Evolutionary conservation across 2,113 vertebrate genomes (phyloP), one percentile per base, ranked within the genome.

Genomic region (Corynorhinus townsendii): DNA sequence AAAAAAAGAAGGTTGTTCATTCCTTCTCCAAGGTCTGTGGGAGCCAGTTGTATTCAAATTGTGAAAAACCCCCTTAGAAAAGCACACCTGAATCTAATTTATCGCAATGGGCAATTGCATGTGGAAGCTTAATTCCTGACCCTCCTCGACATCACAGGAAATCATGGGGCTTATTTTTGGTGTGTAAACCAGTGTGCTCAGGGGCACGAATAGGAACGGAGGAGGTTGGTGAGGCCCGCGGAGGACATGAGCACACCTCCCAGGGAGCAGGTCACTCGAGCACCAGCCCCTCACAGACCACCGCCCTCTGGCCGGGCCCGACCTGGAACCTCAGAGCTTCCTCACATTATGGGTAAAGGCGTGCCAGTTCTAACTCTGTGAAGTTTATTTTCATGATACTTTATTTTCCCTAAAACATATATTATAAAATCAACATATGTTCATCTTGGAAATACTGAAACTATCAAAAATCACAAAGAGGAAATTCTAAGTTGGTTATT

Each of bases 11-110:
- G 10, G 71, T 54, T 85, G 84, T 91, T 95, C 59, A 73, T 35
- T 86, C 40, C 33, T 93, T 95, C 54, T 86, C 68, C 76, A 86
- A 94, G 72, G 45, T 83, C 81, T 76, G 40, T 76, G 86, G 92
- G 95, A 94, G 92, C n/a, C 83, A 85, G 95, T n/a, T 87, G 62
- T 59, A 92, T 85, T 96, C 95, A 94, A 93, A 94, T 80, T 97
- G 85, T 79, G 92, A 96, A 95, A 96, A 97, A 90, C 68, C 66
- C 94, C 93, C 96, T 96, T 83, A 95, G 94, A 88, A 97, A 96
- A 79, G 95, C 94, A 90, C 72, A 92, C 62, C 82, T 96, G 96
- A 96, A 73, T 93, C 86, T 96, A 95, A 97, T 90, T 95, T 96
- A 90, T 71, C 68, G 76, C 92, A 93, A 97, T 95, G 81, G 88